Conservation (phyloP, 2,888 invertebrate genomes). For the Trissolcus brochymenae region DNA sequence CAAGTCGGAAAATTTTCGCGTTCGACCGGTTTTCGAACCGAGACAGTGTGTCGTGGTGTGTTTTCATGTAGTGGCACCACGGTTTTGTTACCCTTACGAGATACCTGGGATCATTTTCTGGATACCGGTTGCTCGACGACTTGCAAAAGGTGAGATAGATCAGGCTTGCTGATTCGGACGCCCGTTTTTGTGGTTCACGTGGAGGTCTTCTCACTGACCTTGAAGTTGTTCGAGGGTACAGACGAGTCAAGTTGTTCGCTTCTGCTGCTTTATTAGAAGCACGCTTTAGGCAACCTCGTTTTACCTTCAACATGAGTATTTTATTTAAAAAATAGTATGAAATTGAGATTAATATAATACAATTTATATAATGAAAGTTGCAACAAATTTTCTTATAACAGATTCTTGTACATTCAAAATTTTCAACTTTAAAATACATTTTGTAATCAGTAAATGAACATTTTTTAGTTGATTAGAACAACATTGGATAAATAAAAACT, state of each 20-base stretch:
- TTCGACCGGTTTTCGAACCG: conserved; percentile 38
- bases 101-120: conserved; percentile 38
- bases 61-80: conserved; percentile 35
- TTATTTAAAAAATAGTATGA: too few relatives aligned
- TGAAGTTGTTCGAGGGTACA: conserved; percentile 20
- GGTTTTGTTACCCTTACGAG: conserved; percentile 16
- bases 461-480: too few relatives aligned
- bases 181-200: conserved; percentile 16
- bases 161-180: conserved; percentile 11
- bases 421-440: too few relatives aligned
- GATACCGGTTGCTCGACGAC: conserved; percentile 32
- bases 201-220: conserved; percentile 26
- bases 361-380: too few relatives aligned
- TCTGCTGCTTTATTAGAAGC: neutral
- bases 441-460: too few relatives aligned
- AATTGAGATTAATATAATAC: too few relatives aligned
- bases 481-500: too few relatives aligned
- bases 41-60: conserved; percentile 48
- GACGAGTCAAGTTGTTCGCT: conserved; percentile 4
- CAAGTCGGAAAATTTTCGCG: conserved; percentile 16
- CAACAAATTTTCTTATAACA: too few relatives aligned
- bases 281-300: too few relatives aligned
- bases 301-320: too few relatives aligned
- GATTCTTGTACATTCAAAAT: too few relatives aligned
- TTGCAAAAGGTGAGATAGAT: conserved; percentile 37